Base-by-base conservation (phyloP, 2,888 invertebrate species). In the Xiphydria camelus region DNA sequence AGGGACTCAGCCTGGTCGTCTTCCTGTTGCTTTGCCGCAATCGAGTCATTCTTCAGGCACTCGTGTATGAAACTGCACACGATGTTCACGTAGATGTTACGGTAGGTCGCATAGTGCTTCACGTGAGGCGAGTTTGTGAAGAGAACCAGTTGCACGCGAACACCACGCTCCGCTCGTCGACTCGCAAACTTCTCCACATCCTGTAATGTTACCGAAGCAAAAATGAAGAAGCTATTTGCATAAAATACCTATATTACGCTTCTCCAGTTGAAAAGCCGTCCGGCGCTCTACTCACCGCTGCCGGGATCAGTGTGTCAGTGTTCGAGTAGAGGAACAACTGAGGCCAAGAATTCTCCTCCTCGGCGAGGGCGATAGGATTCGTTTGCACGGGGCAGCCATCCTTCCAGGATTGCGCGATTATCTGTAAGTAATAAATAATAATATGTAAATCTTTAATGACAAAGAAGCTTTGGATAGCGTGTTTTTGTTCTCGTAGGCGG, bases 41-140 rank as follows among this genome's bases (percentile, higher is more conserved):
- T 26, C 7, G 12, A 26, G 10, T 17, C n/a, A 34, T 19, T 32
- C 21, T 37, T 73, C 34, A 84, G 71, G 58, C 84, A 84, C 58
- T 80, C 80, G 56, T 81, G 80, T 12, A 85, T 79, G 65, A 85
- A 85, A 50, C 76, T 78, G 64, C 80, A 82, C 21, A 84, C 81
- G 42, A 80, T 81, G 49, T 80, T 79, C 9, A 83, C 78, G 61
- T 85, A 85, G 50, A 81, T 80, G 33, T 83, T 79, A 26, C 81
- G 82, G 66, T 88, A 83, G 47, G 80, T 78, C 9, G 81, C 79
- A 52, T 82, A 83, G 66, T 89, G 89, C 61, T 86, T 83, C 0
- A 89, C 88, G 71, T 90, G 89, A n/a, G 84, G 82, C 6, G 88
- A 87, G 62, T 84, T 83, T 44, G 85, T 83, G 72, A 87, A 89